phyloP scores from a whole-genome alignment of 2,888 invertebrate species.

The Creontiades dilutus region DNA sequence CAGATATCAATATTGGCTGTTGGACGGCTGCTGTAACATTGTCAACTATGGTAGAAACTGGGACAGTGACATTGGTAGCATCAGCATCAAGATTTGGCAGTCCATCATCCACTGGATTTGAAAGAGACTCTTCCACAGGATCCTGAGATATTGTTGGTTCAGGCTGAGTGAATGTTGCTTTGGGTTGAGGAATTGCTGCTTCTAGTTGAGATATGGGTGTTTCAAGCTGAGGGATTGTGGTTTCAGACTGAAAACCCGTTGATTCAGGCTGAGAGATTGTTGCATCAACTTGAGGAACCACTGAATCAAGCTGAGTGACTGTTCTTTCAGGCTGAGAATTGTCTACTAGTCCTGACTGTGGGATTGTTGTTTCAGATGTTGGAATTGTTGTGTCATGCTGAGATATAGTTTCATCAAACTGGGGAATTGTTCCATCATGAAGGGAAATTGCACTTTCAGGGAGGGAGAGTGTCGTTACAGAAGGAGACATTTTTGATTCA shows the following conservation, averaged over 20 bases:
- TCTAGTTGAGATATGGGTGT: not conserved
- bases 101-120: constrained; percentile 12
- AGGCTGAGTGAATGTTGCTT: not conserved
- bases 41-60: not conserved
- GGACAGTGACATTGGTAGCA: not conserved
- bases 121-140: not conserved
- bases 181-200: not conserved
- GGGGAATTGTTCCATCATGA: too few species aligned
- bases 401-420: too few species aligned
- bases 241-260: not conserved
- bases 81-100: constrained; percentile 4
- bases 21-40: not conserved
- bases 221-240: not conserved
- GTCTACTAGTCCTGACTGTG: too few species aligned
- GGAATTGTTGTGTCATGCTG: not conserved
- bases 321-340: too few species aligned
- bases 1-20: not conserved
- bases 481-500: too few species aligned
- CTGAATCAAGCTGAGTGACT: too few species aligned
- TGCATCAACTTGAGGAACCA: not conserved
- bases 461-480: too few species aligned
- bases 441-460: too few species aligned
- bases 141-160: constrained; percentile 8
- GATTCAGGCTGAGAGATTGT: not conserved
- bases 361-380: too few species aligned